Percentiles rank a stretch among this genome's conserved stretches.
phyloP scores from a whole-genome alignment of 2,888 invertebrate genomes.

The Choristoneura rosaceana region DNA sequence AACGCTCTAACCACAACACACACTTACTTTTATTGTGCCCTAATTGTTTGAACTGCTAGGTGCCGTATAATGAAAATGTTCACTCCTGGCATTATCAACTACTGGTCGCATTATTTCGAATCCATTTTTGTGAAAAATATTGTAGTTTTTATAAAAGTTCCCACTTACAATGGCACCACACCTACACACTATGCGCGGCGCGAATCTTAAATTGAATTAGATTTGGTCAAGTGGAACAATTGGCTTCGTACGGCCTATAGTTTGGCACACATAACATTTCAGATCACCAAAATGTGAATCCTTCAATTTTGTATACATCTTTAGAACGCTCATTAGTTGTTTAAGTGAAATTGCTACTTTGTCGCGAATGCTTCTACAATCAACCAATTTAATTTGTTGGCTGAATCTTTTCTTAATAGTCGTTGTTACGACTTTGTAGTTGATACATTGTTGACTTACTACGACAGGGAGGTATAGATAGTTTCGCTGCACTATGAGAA shows the following conservation, averaged over 20 bases:
- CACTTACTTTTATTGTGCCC: too few relatives aligned
- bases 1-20: too few relatives aligned
- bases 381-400: background rate
- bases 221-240: slow-evolving; percentile 48
- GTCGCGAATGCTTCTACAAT: background rate
- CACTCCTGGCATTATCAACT: too few relatives aligned
- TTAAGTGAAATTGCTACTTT: slow-evolving; percentile 19
- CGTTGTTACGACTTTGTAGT: background rate
- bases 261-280: slow-evolving; percentile 21
- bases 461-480: background rate
- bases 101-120: too few relatives aligned
- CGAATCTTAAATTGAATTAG: slow-evolving; percentile 44
- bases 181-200: slow-evolving; percentile 29
- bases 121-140: too few relatives aligned
- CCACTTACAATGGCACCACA: background rate
- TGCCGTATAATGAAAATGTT: too few relatives aligned
- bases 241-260: slow-evolving; percentile 47
- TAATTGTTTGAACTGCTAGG: too few relatives aligned
- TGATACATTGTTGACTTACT: background rate
- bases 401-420: background rate
- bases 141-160: background rate
- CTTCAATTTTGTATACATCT: background rate
- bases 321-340: background rate
- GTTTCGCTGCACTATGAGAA: background rate
- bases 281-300: slow-evolving; percentile 6